phyloP scores from a whole-genome alignment of 2,797 vertebrate species.

The Otolemur crassicaudatus region DNA sequence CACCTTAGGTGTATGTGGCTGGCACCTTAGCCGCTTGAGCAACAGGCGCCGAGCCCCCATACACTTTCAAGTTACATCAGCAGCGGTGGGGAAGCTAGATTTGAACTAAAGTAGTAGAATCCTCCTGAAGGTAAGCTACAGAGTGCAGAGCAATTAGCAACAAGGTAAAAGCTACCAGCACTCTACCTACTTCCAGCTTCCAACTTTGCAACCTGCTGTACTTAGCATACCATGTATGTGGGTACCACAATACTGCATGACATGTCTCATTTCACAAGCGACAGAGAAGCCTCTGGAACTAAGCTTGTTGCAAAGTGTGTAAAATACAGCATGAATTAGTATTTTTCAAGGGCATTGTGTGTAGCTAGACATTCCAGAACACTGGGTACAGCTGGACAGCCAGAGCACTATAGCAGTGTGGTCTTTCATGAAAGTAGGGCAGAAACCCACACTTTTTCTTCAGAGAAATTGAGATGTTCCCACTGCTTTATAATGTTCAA shows the following conservation, averaged over 20 bases:
- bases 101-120: background rate
- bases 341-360: no score
- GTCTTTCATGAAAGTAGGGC: background rate
- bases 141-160: background rate
- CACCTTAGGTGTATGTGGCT: no score
- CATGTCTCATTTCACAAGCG: background rate
- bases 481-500: no score
- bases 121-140: rapidly evolving
- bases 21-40: no score
- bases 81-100: background rate
- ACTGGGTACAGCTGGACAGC: background rate
- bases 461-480: background rate
- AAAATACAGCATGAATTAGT: background rate
- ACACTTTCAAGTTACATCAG: background rate
- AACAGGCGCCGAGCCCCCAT: no score
- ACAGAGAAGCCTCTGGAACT: background rate
- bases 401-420: rapidly evolving
- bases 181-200: background rate
- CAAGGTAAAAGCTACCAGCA: background rate
- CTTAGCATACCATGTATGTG: rapidly evolving
- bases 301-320: no score
- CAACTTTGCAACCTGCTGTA: background rate
- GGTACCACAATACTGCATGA: background rate
- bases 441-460: background rate
- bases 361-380: no score